Base-by-base conservation (phyloP, 2,888 invertebrate species). In the Caenorhabditis afra region DNA sequence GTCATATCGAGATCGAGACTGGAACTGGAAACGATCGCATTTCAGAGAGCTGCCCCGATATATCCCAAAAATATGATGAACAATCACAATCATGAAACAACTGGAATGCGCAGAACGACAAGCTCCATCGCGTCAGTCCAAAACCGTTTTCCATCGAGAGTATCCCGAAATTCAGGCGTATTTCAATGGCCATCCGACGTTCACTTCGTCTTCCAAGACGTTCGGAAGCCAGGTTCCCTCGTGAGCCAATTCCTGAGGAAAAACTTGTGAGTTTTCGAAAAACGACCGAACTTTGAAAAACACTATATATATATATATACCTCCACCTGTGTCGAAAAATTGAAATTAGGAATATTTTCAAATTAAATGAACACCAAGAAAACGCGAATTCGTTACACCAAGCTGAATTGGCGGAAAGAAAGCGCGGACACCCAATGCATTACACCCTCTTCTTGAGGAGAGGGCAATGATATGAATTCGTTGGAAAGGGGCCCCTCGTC, bases 111-210 rank as follows among this genome's bases (percentile, higher is more conserved):
- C 7, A n/a, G 79, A 52, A 79, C 79, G 1, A 79, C 79, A 0
- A 79, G 79, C 44, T 79, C 79, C 3, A 79, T 79, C 3, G 79
- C 73, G 79, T 79, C 12, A 37, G 73, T 61, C 45, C 10, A 11
- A 2, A n/a, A 12, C n/a, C 4, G 1, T 47, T 29, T 2, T 5
- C 53, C 18, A 14, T 10, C 18, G 22, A 41, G 45, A 7, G 22
- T 12, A 50, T 44, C 3, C 14, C 11, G 20, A 59, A 49, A 1
- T 70, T 50, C 57, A 80, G 80, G 14, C 23, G 87, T 49, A 73
- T 87, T 44, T 87, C 87, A 5, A 79, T 81, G 70, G 87, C 81
- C 1, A 86, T 87, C 47, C 81, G 87, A 41, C 71, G 87, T 16
- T 87, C 87, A 0, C 73, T 87, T 11, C 73, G 87, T 22, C 53